A percentile compares a stretch with the other conserved stretches of the same genome.
phyloP scores from a whole-genome alignment of 2,888 invertebrate genomes.

The Thelaira solivaga region DNA sequence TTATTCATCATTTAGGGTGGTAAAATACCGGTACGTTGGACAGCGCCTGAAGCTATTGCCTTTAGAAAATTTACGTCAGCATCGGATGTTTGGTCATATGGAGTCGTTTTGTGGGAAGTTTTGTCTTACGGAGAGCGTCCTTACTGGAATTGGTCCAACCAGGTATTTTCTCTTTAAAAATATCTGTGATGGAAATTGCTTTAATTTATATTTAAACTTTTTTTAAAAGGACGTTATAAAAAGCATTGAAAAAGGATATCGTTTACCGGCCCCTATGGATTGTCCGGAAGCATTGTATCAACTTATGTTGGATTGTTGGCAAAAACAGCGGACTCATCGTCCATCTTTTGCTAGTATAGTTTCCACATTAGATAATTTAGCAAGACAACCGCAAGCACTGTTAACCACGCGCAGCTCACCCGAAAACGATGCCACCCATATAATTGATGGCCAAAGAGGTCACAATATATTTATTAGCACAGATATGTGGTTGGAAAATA shows the following conservation, averaged over 20 bases:
- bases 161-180: conserved; percentile 67
- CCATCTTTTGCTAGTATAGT: conserved; percentile 96
- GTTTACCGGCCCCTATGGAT: conserved; percentile 96
- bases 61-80: conserved; percentile 99
- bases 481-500: conserved; percentile 96
- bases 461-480: conserved; percentile 77
- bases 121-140: conserved; percentile 99
- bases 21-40: conserved; percentile 99
- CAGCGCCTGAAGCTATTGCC: conserved; percentile 98
- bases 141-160: conserved; percentile 98
- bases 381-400: conserved; percentile 78
- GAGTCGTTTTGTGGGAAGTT: conserved; percentile 99
- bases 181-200: not conserved
- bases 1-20: conserved; percentile 82
- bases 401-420: conserved; percentile 76
- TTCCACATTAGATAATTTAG: conserved; percentile 95
- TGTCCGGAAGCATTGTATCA: conserved; percentile 99
- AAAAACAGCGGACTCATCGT: conserved; percentile 96
- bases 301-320: conserved; percentile 99
- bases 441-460: conserved; percentile 75
- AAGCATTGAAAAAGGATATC: conserved; percentile 98
- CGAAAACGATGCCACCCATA: conserved; percentile 75
- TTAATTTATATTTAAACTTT: not conserved
- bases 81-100: conserved; percentile 99
- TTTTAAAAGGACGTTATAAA: conserved; percentile 92